Evolutionary conservation across 2,797 vertebrate genomes (phyloP).

Genomic region (Moxostoma hubbsi): DNA sequence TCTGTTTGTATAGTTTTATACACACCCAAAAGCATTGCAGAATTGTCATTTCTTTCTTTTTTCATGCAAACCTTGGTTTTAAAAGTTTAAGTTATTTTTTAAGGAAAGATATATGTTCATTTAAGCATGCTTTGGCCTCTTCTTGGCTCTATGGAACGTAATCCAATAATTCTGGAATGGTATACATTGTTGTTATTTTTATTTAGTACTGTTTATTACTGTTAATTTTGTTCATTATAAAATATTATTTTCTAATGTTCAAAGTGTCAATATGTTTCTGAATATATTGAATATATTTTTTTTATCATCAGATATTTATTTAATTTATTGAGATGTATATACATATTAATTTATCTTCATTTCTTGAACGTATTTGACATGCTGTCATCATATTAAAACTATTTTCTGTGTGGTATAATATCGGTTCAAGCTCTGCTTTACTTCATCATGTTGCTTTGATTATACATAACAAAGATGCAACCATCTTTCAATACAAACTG

Average conservation of each 20-base stretch:
- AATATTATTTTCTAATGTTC: constrained; percentile 21
- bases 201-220: constrained; percentile 33
- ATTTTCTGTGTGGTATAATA: constrained; percentile 25
- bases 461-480: constrained; percentile 61
- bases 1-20: constrained; percentile 45
- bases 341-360: constrained; percentile 60
- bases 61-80: background rate
- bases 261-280: background rate
- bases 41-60: background rate
- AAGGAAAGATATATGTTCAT: constrained; percentile 22
- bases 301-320: constrained; percentile 21
- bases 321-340: constrained; percentile 71
- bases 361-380: constrained; percentile 63
- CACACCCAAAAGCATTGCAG: background rate
- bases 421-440: constrained; percentile 24
- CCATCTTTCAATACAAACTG: constrained; percentile 47
- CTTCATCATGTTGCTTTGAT: constrained; percentile 32
- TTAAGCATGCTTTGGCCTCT: constrained; percentile 44
- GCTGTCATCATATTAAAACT: constrained; percentile 9
- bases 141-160: constrained; percentile 36
- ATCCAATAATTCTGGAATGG: constrained; percentile 21
- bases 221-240: constrained; percentile 21
- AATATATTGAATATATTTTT: constrained; percentile 9
- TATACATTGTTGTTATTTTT: constrained; percentile 11
- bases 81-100: constrained; percentile 17